A percentile compares a stretch with the other conserved stretches of the same genome.
Conservation (phyloP, 2,888 invertebrate genomes). For the Euplexia lucipara region DNA sequence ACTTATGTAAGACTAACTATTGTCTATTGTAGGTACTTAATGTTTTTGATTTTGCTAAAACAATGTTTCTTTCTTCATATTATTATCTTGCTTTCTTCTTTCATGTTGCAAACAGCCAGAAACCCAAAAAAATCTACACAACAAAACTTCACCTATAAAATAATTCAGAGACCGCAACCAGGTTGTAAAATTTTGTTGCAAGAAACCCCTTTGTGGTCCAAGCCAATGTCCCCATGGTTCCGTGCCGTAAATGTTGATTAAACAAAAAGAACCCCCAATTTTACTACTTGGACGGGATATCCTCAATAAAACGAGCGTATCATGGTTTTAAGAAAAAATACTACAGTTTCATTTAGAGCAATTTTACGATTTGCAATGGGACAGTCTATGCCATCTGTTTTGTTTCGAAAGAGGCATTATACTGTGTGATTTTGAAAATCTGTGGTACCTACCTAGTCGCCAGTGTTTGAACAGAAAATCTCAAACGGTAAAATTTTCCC, state of each 20-base stretch:
- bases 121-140: slow-evolving; percentile 28
- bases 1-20: too few species aligned
- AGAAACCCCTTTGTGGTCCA: slow-evolving; percentile 57
- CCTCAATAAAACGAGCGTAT: slow-evolving; percentile 48
- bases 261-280: slow-evolving; percentile 53
- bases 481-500: too few species aligned
- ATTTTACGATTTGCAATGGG: slow-evolving; percentile 29
- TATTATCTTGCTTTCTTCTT: too few species aligned
- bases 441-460: too few species aligned
- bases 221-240: slow-evolving; percentile 53
- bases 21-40: too few species aligned
- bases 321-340: slow-evolving; percentile 33
- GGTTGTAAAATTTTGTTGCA: slow-evolving; percentile 59
- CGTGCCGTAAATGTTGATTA: slow-evolving; percentile 52
- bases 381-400: neutral
- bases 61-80: too few species aligned
- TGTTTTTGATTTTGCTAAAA: too few species aligned
- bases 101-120: neutral
- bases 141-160: slow-evolving; percentile 49
- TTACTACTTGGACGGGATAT: slow-evolving; percentile 54
- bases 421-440: neutral
- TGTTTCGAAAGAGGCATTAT: neutral
- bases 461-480: too few species aligned
- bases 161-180: slow-evolving; percentile 52
- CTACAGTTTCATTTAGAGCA: slow-evolving; percentile 8